phyloP scores from a whole-genome alignment of 2,113 vertebrate species.

The Leucosticte australis region DNA sequence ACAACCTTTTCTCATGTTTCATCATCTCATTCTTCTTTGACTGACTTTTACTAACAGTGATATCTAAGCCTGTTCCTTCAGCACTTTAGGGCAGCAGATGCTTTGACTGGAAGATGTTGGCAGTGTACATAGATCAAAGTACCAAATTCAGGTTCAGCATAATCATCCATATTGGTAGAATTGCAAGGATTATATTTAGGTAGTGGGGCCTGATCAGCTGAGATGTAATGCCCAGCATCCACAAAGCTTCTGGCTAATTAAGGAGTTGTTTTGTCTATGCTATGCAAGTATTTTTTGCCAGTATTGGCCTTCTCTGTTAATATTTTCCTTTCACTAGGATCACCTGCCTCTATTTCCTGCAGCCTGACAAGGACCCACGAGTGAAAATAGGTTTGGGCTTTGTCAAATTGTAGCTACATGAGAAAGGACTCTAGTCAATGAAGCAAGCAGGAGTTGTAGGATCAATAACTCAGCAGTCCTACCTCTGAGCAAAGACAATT shows the following conservation, averaged over 20 bases:
- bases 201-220: background rate
- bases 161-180: background rate
- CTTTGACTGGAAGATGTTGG: background rate
- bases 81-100: background rate
- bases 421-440: background rate
- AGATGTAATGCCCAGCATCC: background rate
- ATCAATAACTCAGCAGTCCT: background rate
- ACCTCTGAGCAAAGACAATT: conserved; percentile 84
- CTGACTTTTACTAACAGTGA: background rate
- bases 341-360: background rate
- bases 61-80: background rate
- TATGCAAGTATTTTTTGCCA: background rate
- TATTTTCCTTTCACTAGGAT: background rate
- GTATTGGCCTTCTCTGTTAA: background rate
- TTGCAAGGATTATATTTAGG: background rate
- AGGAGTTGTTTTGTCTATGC: background rate
- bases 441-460: background rate
- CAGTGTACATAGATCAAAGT: background rate
- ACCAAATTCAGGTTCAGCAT: background rate
- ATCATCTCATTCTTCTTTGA: background rate
- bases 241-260: background rate
- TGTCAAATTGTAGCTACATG: background rate
- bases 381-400: background rate
- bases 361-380: background rate
- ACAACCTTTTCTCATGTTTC: background rate